These are phyloP conservation scores for Apodemus sylvaticus DNA, from an alignment of 2,113 vertebrate species.

Conservation along the genomic window DNA sequence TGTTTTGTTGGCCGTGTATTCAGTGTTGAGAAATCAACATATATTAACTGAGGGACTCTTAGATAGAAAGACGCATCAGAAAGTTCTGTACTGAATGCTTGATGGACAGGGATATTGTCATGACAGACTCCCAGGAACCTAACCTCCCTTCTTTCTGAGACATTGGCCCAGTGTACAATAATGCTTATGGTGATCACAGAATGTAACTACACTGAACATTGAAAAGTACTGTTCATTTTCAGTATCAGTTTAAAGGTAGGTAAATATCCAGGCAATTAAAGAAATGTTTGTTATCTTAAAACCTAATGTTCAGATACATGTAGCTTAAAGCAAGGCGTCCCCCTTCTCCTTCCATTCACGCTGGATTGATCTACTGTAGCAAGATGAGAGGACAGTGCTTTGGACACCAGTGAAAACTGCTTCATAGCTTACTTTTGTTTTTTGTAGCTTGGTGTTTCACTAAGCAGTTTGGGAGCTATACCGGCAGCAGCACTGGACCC, in stretches of 20 bases:
- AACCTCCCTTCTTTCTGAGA: not conserved
- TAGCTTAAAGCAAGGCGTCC: not conserved
- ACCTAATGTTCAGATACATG: not conserved
- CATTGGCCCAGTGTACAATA: not conserved
- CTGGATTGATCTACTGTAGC: constrained; percentile 1
- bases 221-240: not conserved
- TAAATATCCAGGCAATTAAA: not conserved
- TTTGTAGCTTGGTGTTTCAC: constrained; percentile 90
- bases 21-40: not conserved
- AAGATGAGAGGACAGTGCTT: not conserved
- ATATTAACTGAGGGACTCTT: not conserved
- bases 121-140: not conserved
- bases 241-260: not conserved
- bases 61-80: not conserved
- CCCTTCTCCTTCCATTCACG: not conserved
- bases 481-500: constrained; percentile 89
- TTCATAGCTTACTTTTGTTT: constrained; percentile 54
- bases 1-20: not conserved
- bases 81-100: not conserved
- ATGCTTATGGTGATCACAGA: not conserved
- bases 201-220: not conserved
- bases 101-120: not conserved
- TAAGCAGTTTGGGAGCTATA: constrained; percentile 90
- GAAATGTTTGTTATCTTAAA: not conserved
- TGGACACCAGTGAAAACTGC: not conserved